These are phyloP conservation scores for Opisthocomus hoazin DNA, from an alignment of 2,113 vertebrate species.

Conservation along the genomic window DNA sequence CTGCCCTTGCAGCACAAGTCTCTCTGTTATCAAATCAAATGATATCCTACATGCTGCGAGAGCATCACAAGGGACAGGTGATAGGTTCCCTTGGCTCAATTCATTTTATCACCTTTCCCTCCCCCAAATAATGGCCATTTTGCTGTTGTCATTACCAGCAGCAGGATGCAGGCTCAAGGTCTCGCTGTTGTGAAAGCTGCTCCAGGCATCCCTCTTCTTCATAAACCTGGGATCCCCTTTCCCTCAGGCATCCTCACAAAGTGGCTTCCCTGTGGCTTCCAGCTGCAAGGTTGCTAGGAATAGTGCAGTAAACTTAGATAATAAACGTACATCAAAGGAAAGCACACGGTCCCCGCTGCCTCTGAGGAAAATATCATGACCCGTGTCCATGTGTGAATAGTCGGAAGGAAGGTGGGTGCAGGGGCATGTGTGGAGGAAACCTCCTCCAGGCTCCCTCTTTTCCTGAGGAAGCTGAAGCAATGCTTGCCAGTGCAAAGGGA, in stretches of 20 bases:
- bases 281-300: background rate
- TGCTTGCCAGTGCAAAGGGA: background rate
- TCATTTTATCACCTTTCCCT: background rate
- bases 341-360: background rate
- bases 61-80: background rate
- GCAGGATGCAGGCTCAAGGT: background rate
- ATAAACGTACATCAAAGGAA: background rate
- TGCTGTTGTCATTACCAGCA: background rate
- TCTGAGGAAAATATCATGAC: background rate
- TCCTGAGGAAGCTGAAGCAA: background rate
- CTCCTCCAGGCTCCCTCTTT: background rate
- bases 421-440: background rate
- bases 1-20: background rate
- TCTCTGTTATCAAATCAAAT: background rate
- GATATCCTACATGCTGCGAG: background rate
- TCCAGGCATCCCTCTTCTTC: background rate
- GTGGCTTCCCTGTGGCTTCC: background rate
- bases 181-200: background rate
- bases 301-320: background rate
- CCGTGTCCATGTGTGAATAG: accelerated
- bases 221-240: background rate
- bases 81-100: background rate
- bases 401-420: background rate
- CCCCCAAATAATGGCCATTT: background rate
- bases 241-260: background rate